Percentiles rank a stretch among this genome's conserved stretches.
Evolutionary conservation across 2,113 vertebrate genomes (phyloP).

Genomic region (Mola mola): DNA sequence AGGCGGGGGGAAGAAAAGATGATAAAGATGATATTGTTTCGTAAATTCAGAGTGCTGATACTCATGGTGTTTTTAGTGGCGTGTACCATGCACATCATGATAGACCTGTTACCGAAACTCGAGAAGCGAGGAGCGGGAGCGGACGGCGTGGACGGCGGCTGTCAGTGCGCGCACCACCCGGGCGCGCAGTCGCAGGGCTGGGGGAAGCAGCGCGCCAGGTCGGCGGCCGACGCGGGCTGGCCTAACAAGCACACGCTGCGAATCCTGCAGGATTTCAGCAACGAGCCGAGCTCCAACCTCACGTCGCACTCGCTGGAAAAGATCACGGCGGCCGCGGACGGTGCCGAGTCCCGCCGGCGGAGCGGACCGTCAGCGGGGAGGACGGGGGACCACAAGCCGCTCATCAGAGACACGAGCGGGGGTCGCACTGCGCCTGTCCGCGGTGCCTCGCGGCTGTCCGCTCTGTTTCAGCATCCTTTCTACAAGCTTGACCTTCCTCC

Average conservation of each 20-base stretch:
- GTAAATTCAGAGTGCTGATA: constrained; percentile 90
- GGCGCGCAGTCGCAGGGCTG: constrained; percentile 74
- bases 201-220: constrained; percentile 74
- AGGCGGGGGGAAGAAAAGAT: background rate
- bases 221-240: constrained; percentile 84
- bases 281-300: constrained; percentile 90
- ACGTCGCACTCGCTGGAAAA: constrained; percentile 89
- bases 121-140: constrained; percentile 82
- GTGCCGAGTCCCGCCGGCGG: constrained; percentile 55
- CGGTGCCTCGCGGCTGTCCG: constrained; percentile 76
- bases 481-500: constrained; percentile 82
- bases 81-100: constrained; percentile 94
- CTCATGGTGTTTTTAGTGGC: constrained; percentile 90
- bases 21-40: constrained; percentile 89
- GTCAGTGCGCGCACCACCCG: constrained; percentile 85
- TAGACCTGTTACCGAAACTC: constrained; percentile 91
- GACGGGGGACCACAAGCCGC: constrained; percentile 66
- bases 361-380: constrained; percentile 42
- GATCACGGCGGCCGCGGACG: constrained; percentile 67
- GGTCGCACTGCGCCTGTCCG: constrained; percentile 38
- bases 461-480: constrained; percentile 88
- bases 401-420: constrained; percentile 65
- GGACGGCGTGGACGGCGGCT: constrained; percentile 76
- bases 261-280: constrained; percentile 93
- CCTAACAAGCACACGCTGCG: constrained; percentile 92